Conservation (phyloP, 2,888 invertebrate species). For the Cosmopolites sordidus region DNA sequence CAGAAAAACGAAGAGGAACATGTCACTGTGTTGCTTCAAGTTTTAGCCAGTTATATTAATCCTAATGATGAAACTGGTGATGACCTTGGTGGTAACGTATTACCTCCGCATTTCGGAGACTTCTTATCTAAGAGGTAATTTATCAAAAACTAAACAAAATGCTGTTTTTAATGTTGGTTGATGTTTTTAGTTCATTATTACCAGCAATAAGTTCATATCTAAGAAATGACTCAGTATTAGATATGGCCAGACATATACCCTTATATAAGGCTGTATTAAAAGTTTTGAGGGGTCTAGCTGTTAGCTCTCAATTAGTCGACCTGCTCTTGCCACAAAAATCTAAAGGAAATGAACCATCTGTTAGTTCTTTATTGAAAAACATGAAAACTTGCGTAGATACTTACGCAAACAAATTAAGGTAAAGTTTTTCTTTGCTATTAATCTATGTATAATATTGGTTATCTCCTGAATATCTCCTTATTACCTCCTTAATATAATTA, state of each 20-base stretch:
- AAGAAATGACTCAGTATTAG: constrained; percentile 91
- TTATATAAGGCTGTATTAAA: constrained; percentile 83
- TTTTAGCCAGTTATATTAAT: constrained; percentile 84
- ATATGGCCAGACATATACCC: constrained; percentile 95
- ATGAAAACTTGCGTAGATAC: constrained; percentile 92
- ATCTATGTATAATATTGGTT: no score
- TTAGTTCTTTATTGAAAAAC: constrained; percentile 73
- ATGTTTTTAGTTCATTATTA: constrained; percentile 66
- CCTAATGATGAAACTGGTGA: constrained; percentile 57
- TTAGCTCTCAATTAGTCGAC: constrained; percentile 56
- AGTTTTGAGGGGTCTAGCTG: constrained; percentile 71
- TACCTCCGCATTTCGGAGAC: constrained; percentile 71
- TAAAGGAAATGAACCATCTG: constrained; percentile 53
- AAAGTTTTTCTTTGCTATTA: no score
- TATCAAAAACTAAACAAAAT: no score
- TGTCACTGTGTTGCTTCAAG: constrained; percentile 70
- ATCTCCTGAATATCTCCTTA: no score
- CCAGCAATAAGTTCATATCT: constrained; percentile 87
- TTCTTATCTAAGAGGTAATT: constrained; percentile 60
- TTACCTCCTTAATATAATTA: no score
- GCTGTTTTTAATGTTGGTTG: no score
- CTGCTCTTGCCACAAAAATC: constrained; percentile 59
- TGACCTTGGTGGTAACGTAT: constrained; percentile 45
- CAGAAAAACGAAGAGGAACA: constrained; percentile 92
- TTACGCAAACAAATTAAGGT: constrained; percentile 81